These are phyloP conservation scores for Rattus norvegicus DNA, from an alignment of 2,113 vertebrate genomes.

Conservation along the genomic window GRCr8 NC_086032.1:79947001-79947500, in stretches of 20 bases:
- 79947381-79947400: not conserved
- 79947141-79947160: not conserved
- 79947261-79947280: not conserved
- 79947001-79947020: not conserved
- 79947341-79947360: not conserved
- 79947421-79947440: conserved; percentile 46
- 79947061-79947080: not conserved
- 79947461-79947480: conserved; percentile 79
- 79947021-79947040: not conserved
- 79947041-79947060: not conserved
- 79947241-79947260: not conserved
- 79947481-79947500: conserved; percentile 88
- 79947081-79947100: not conserved
- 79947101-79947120: not conserved
- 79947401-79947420: not conserved
- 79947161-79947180: not conserved
- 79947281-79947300: not conserved
- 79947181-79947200: not conserved
- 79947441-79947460: conserved; percentile 80
- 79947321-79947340: not conserved
- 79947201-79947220: not conserved
- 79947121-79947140: not conserved
- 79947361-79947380: not conserved
- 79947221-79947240: not conserved
- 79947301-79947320: not conserved